Base-by-base conservation (phyloP, 2,888 invertebrate species). In the Buathra laborator region DNA sequence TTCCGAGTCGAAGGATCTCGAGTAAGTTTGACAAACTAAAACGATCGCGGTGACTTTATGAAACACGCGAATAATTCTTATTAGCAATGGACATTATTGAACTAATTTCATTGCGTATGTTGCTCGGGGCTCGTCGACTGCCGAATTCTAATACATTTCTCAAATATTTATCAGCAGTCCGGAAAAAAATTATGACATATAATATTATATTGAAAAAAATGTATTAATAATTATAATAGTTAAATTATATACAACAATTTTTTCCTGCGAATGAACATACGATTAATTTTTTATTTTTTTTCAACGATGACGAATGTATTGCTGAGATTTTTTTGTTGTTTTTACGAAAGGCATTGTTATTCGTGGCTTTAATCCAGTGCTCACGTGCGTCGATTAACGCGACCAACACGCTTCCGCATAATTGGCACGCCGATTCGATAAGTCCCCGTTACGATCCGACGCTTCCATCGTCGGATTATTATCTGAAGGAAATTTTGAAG, bases 401-500 rank as follows among this genome's bases (percentile, higher is more conserved):
- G 29, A 4, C 44, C 1, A 56, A 9, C 3, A 44, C 3, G 6
- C 9, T 32, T 19, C n/a, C 9, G 29, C 32, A 44, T 24, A 56
- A 77, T 48, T 82, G 82, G 82, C 82, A 77, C 16, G 29, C 29
- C 37, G 77, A 56, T 29, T 51, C 77, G 10, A 44, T 44, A 19
- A 75, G 46, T 12, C 76, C 77, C n/a, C 32, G 48, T 56, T 71
- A 82, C 62, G 71, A 71, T 24, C 66, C 64, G 3, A 14, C 29
- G 37, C 32, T n/a, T 66, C 53, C 66, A 6, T 19, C 82, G 10
- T 77, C 82, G 32, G 76, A 82, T 77, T 66, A 77, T 32, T 82
- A 82, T 82, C 56, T 71, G 7, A 82, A 77, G 37, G 64, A 77
- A 66, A 82, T 82, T 53, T 32, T 82, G 76, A 82, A 82, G 46